Evolutionary conservation across 2,888 invertebrate genomes (phyloP), one percentile per base, ranked within the genome.

Genomic region (Xestia c-nigrum): DNA sequence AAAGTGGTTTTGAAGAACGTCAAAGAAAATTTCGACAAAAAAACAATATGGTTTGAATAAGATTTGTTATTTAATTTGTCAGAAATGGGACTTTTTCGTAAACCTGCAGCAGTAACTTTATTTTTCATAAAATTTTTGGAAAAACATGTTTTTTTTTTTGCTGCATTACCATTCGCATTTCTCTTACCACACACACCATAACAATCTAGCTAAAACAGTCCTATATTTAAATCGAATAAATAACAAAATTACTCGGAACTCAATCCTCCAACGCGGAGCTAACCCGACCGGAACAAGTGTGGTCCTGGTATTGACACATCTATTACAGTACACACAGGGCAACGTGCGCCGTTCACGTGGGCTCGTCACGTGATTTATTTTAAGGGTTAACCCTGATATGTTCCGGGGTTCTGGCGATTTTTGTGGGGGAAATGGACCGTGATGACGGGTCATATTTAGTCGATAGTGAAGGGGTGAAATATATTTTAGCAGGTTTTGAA

Each of bases 341-440:
- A 76, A 80, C 83, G 84, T 84, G 83, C 63, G 19, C 68, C 14
- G 47, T 43, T 81, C 81, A 85, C 83, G 85, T 84, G 81, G 70
- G 57, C 70, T 40, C 21, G n/a, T 71, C 74, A n/a, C 78, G 81
- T 84, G 85, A 74, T 78, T 81, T 78, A 83, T 83, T 74, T 84
- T 78, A 71, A 81, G 85, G 74, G 72, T 69, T 83, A 80, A 66
- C 66, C 68, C 61, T 69, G 77, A 77, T 38, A 57, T 59, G 73
- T 46, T 69, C 55, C 57, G 47, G 57, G 47, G 43, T 64, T 16
- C 40, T 43, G 40, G 63, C 16, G 46, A 59, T 57, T 74, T 72
- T 74, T 52, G 38, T 46, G 50, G 47, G 63, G 50, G 68, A 72
- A 84, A 74, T 84, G n/a, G 66, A 74, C 69, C 81, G 74, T 40